These are phyloP conservation scores for Heliangelus exortis DNA, from an alignment of 2,797 vertebrate genomes.

Conservation along the genomic window DNA sequence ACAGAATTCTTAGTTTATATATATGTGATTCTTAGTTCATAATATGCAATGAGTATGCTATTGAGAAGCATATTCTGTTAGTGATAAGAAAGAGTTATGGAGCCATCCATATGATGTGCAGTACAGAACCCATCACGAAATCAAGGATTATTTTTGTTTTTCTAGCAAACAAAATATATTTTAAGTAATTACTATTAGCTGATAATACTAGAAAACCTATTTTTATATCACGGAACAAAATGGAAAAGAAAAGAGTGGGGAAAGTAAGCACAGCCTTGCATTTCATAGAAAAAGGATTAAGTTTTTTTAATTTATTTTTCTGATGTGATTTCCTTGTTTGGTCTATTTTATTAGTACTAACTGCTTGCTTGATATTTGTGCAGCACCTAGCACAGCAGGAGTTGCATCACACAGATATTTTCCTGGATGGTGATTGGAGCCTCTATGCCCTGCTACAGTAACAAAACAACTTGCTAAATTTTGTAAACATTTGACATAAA, in stretches of 20 bases:
- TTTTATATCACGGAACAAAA: not conserved
- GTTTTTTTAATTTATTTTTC: too few species aligned
- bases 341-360: not conserved
- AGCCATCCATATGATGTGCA: not conserved
- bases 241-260: not conserved
- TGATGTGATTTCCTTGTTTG: not conserved
- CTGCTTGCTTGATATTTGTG: not conserved
- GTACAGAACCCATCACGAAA: not conserved
- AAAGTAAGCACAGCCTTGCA: not conserved
- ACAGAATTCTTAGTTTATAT: conserved; percentile 10
- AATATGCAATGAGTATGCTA: conserved; percentile 10
- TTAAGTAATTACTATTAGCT: conserved; percentile 22
- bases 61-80: conserved; percentile 16
- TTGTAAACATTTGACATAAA: not conserved
- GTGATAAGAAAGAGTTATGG: conserved; percentile 23
- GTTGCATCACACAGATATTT: not conserved
- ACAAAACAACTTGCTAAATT: not conserved
- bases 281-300: not conserved
- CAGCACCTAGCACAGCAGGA: not conserved
- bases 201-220: not conserved
- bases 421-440: not conserved
- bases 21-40: too few species aligned
- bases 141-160: not conserved
- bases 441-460: not conserved
- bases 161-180: not conserved